Evolutionary conservation across 2,797 vertebrate species (phyloP), one percentile per base, ranked within the genome.

Genomic region (Sphenodon punctatus): DNA sequence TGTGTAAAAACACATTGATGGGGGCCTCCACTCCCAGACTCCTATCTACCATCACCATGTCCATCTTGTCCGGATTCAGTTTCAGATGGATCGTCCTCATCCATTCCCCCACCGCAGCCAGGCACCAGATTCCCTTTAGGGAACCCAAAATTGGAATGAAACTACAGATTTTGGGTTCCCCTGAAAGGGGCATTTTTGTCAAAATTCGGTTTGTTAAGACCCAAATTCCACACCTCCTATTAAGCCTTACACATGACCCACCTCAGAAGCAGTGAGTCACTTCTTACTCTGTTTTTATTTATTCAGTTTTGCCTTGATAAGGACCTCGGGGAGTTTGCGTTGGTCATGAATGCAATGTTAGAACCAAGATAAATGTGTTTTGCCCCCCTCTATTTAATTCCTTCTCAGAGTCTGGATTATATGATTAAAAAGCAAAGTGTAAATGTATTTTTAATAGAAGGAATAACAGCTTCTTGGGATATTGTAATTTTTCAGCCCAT

Each of bases 281-380:
- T 86, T 22, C 22, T 63, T 67, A 55, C 81, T 73, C 46, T 85
- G n/a, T 30, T n/a, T 30, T 77, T n/a, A 42, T 70, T 84, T 92
- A 84, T 88, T 72, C 84, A 84, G 61, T 75, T 86, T 86, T 72
- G n/a, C 48, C 61, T 81, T 77, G 91, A 92, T 82, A 87, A 87
- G 11, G 88, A 92, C 80, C 83, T 34, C 86, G 86, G 82, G 70
- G 70, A 85, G 87, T 86, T 70, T 89, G 80, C 75, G 65, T 87
- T 88, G 86, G 82, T 86, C 45, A 89, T 84, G 90, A 92, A 92
- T 91, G 88, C 39, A 70, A 73, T 58, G 87, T 75, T 67, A 49
- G 84, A 75, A 58, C 23, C 75, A 72, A 49, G 11, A 55, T 78
- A 61, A 70, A 86, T 84, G 89, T 92, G 86, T 82, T 87, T 88